A percentile compares a stretch with the other conserved stretches of the same genome.
These are phyloP conservation scores for Cephonodes hylas DNA, from an alignment of 2,888 invertebrate species.

Conservation along the genomic window DNA sequence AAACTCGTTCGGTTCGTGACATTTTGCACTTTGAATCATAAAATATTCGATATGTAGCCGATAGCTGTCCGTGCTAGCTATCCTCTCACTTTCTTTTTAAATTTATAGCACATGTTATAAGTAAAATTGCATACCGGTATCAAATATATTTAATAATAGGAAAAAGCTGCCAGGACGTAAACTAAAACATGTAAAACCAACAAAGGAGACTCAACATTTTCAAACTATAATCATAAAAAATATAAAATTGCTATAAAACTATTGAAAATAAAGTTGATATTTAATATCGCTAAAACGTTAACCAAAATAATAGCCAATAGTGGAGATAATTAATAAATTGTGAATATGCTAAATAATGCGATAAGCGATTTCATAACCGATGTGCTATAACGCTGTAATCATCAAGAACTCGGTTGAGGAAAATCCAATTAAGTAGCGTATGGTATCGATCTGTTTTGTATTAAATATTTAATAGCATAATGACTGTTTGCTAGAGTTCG, in stretches of 20 bases:
- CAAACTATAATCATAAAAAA: too few relatives aligned
- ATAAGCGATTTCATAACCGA: not conserved
- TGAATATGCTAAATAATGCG: not conserved
- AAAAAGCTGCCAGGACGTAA: not conserved
- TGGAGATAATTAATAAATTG: not conserved
- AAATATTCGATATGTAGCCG: not conserved
- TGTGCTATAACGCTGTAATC: not conserved
- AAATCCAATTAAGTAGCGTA: not conserved
- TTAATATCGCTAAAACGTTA: too few relatives aligned
- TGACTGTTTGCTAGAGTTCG: too few relatives aligned
- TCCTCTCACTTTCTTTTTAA: slow-evolving; percentile 6
- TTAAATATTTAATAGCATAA: not conserved
- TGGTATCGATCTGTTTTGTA: not conserved
- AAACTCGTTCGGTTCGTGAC: not conserved
- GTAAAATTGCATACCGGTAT: not conserved
- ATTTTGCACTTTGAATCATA: not conserved
- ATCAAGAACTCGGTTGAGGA: not conserved
- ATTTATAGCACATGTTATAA: not conserved
- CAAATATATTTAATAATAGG: not conserved
- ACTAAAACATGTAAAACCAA: too few relatives aligned
- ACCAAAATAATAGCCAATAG: too few relatives aligned
- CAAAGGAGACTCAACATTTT: too few relatives aligned
- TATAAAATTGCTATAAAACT: too few relatives aligned
- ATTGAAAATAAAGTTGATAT: too few relatives aligned
- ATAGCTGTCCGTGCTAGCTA: not conserved